Evolutionary conservation across 1,140 invertebrate genomes (phyloP), one percentile per base, ranked within the genome.

Genomic region (Drosophila elegans): DNA sequence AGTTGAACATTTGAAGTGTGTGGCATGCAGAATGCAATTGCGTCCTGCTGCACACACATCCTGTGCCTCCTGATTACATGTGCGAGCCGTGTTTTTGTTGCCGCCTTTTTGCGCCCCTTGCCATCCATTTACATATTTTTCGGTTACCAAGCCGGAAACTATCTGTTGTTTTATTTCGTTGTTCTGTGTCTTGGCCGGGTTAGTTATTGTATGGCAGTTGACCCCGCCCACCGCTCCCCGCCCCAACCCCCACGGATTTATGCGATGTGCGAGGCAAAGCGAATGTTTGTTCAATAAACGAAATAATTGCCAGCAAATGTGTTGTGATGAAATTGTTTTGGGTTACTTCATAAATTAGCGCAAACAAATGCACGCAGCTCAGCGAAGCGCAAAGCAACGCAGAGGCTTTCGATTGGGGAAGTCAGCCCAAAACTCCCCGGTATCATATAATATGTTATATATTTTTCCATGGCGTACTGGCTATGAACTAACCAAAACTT

Each of bases 271-370:
- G 64, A 67, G 64, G 57, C 63, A 41, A 51, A 49, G 64, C 79
- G 83, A 88, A 88, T 88, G 83, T 88, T 88, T 88, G 84, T 88
- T 88, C 83, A 88, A 88, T 88, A 88, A 88, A 88, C 83, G 84
- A 88, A 88, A 88, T 88, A 88, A 88, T 88, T 88, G 83, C 74
- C 80, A 81, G 83, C 83, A 83, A 88, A 81, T 88, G 83, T 88
- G 83, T 88, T 88, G 80, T 88, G 84, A 89, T 88, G 80, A 88
- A 88, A 88, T 88, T 88, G 84, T 88, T 89, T 88, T 88, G 83
- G 83, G 83, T 89, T 88, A 89, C 83, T 88, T 88, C 84, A 89
- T 88, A 88, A 88, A 88, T 88, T 88, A 88, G 80, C 80, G 76
- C 80, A 85, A 75, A 85, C 64, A 54, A 69, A 61, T 56, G 66